Evolutionary conservation across 2,888 invertebrate genomes (phyloP), one percentile per base, ranked within the genome.

Genomic region (Pantelozetes paolii): DNA sequence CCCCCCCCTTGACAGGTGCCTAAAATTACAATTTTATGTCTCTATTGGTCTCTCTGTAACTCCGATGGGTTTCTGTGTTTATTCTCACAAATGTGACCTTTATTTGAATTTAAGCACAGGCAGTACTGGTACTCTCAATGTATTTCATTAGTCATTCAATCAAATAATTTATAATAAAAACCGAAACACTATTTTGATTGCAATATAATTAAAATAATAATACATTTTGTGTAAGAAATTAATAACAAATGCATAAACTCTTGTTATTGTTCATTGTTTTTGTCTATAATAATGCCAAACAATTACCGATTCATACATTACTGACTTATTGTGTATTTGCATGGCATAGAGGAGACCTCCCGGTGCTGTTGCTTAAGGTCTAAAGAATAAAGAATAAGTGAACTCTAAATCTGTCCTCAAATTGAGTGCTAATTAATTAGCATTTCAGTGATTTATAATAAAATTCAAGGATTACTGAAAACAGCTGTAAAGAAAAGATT

Each of bases 231-330:
- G 30, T 28, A 30, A 2, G 23, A 30, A 57, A 57, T 57, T 57
- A 57, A 57, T 28, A 57, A n/a, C n/a, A 54, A 57, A 57, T 23
- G 57, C 57, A 28, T 28, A 57, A 57, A 57, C 28, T 15, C 15
- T 23, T 18, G 28, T 28, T 57, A 57, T 57, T 57, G 57, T 57
- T 57, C 57, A 57, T 57, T 57, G 57, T 57, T 28, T 57, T 57
- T 57, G 30, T 18, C 13, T 57, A 28, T 57, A 28, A 57, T 57
- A 57, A 28, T 15, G 54, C 20, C 28, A 28, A 57, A 57, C 28
- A 57, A 57, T 57, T 15, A 15, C 9, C 9, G 23, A 54, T 23
- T 50, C 15, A n/a, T 20, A 23, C 23, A 23, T n/a, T 11, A 18
- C 45, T 23, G 15, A 28, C 2, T 23, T 57, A 23, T 57, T 57